phyloP scores from a whole-genome alignment of 2,888 invertebrate species.

The Caenorhabditis sp. region DNA sequence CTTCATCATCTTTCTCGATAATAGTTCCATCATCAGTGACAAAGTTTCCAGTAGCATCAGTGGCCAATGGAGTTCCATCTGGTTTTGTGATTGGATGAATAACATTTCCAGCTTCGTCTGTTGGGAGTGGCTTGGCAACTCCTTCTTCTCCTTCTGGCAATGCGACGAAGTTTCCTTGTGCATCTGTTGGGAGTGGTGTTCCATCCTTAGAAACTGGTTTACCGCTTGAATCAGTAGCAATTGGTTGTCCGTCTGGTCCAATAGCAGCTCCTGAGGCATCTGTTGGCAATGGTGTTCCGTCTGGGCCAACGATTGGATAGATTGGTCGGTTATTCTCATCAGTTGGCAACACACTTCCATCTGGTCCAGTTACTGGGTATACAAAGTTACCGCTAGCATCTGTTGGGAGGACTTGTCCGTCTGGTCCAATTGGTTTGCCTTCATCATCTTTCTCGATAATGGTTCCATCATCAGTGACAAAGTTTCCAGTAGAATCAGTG shows the following conservation, averaged over 20 bases:
- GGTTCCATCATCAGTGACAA: conserved; percentile 23
- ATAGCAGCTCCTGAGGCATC: conserved; percentile 25
- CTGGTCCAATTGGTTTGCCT: conserved; percentile 33
- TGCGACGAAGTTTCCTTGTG: conserved; percentile 22
- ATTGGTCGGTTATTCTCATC: conserved; percentile 35
- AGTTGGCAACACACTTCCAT: conserved; percentile 25
- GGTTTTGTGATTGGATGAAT: conserved; percentile 29
- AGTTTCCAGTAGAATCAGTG: conserved; percentile 39
- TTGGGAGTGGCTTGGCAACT: conserved; percentile 21
- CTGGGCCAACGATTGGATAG: conserved; percentile 36
- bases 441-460: conserved; percentile 30
- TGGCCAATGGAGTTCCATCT: conserved; percentile 26
- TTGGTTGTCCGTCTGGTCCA: conserved; percentile 47
- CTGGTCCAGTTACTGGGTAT: conserved; percentile 39
- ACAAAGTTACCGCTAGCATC: conserved; percentile 26
- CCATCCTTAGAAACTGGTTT: conserved; percentile 22
- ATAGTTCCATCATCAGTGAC: conserved; percentile 26
- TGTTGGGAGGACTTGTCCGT: conserved; percentile 32
- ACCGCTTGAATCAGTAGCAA: conserved; percentile 42
- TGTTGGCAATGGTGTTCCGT: conserved; percentile 37
- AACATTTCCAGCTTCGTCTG: conserved; percentile 37
- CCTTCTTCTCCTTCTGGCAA: conserved; percentile 16
- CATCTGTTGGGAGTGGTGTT: conserved; percentile 38
- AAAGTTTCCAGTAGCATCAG: conserved; percentile 26
- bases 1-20: conserved; percentile 39